Percentiles rank a stretch among this genome's conserved stretches.
These are phyloP conservation scores for Sylvilagus floridanus DNA, from an alignment of 2,797 vertebrate species.

Conservation along the genomic window DNA sequence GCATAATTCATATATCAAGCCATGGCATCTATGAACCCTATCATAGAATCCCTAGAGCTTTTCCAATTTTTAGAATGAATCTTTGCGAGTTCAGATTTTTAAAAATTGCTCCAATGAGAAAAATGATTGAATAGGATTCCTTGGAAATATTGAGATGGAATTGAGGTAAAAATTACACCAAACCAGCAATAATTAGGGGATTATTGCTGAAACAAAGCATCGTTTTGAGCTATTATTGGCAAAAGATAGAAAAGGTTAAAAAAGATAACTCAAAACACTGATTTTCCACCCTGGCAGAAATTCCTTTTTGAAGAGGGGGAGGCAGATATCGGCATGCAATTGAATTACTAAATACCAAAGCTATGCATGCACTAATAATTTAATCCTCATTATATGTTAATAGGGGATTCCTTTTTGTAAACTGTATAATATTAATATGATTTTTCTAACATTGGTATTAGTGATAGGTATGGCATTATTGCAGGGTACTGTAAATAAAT, in stretches of 20 bases:
- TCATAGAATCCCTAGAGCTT: slow-evolving; percentile 73
- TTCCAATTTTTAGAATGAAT: slow-evolving; percentile 73
- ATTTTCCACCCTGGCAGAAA: slow-evolving; percentile 18
- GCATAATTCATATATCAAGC: slow-evolving; percentile 82
- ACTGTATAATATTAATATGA: neutral
- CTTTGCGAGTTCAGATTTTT: slow-evolving; percentile 74
- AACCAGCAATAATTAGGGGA: neutral
- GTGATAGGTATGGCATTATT: neutral
- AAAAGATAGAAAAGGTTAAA: slow-evolving; percentile 63
- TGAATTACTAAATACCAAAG: slow-evolving; percentile 1
- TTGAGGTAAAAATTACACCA: slow-evolving; percentile 58
- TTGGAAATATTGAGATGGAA: slow-evolving; percentile 28
- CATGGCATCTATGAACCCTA: slow-evolving; percentile 75
- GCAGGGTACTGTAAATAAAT: neutral
- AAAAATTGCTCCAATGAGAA: slow-evolving; percentile 54
- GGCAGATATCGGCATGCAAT: neutral
- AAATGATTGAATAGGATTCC: slow-evolving; percentile 51
- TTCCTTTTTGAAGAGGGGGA: neutral
- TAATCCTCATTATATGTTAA: neutral
- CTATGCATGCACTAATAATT: neutral
- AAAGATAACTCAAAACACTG: slow-evolving; percentile 29
- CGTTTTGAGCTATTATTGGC: slow-evolving; percentile 63
- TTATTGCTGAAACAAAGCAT: slow-evolving; percentile 63
- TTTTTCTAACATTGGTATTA: neutral
- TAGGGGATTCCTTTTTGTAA: neutral